A percentile compares a stretch with the other conserved stretches of the same genome.
phyloP scores from a whole-genome alignment of 2,888 invertebrate species.

The Sinodicranocentrus sp. region DNA sequence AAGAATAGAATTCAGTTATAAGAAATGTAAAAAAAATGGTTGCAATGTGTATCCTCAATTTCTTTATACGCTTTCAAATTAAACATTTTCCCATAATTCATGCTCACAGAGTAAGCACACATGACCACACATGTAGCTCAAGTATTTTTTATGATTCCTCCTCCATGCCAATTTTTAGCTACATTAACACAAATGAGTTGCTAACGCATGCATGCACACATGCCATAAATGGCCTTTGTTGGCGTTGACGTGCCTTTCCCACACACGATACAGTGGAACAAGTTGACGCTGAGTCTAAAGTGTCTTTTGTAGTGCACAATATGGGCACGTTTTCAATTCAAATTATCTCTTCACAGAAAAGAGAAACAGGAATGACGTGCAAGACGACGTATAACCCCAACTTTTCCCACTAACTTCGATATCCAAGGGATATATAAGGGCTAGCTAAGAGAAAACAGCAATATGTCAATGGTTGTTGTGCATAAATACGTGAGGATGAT shows the following conservation, averaged over 20 bases:
- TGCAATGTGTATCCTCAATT: no score
- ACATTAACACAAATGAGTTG: no score
- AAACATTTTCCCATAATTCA: no score
- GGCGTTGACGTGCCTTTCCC: background rate
- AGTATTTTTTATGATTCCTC: no score
- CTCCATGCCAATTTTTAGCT: no score
- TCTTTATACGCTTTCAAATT: no score
- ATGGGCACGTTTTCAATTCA: constrained; percentile 2
- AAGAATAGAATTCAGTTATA: no score
- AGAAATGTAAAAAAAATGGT: no score
- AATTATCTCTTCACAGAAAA: background rate
- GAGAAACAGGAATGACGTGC: background rate
- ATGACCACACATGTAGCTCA: no score
- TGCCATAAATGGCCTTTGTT: background rate
- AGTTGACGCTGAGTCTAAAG: background rate
- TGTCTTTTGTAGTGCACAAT: background rate
- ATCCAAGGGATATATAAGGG: background rate
- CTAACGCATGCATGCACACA: background rate
- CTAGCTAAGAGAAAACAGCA: constrained; percentile 4
- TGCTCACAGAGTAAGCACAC: no score
- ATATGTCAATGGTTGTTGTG: constrained; percentile 22
- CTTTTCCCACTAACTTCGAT: background rate
- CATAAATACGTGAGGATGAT: constrained; percentile 12
- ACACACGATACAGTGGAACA: background rate
- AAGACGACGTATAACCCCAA: no score